phyloP scores from a whole-genome alignment of 2,888 invertebrate species.

The Lagria hirta region DNA sequence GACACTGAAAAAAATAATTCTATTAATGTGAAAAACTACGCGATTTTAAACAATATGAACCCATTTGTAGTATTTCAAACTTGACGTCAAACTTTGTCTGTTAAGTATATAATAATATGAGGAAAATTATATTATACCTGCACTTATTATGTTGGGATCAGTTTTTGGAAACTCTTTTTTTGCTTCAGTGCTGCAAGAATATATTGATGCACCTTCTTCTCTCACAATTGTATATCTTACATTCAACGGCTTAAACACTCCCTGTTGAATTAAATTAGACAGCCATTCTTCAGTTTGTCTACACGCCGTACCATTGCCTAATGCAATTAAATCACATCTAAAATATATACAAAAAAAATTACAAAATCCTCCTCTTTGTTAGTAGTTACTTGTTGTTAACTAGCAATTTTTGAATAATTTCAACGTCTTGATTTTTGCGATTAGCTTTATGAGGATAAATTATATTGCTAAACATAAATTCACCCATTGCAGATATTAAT shows the following conservation, averaged over 20 bases:
- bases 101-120: too few species aligned
- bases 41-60: too few species aligned
- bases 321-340: slow-evolving; percentile 78
- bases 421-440: slow-evolving; percentile 51
- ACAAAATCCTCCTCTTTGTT: not conserved
- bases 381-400: slow-evolving; percentile 58
- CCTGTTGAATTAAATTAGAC: slow-evolving; percentile 59
- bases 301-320: slow-evolving; percentile 91
- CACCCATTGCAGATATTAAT: slow-evolving; percentile 71
- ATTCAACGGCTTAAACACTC: slow-evolving; percentile 60
- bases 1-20: slow-evolving; percentile 60
- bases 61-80: too few species aligned
- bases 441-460: slow-evolving; percentile 64
- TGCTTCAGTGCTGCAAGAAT: slow-evolving; percentile 84
- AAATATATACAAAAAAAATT: slow-evolving; percentile 30
- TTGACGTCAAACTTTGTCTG: not conserved
- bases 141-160: slow-evolving; percentile 81
- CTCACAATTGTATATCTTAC: slow-evolving; percentile 80
- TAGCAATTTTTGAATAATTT: slow-evolving; percentile 59
- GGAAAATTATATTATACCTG: too few species aligned
- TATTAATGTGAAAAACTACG: slow-evolving; percentile 2
- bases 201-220: slow-evolving; percentile 90
- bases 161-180: slow-evolving; percentile 81
- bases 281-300: slow-evolving; percentile 82
- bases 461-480: slow-evolving; percentile 67